Conservation (phyloP, 2,113 vertebrate genomes). For the Chionomys nivalis region DNA sequence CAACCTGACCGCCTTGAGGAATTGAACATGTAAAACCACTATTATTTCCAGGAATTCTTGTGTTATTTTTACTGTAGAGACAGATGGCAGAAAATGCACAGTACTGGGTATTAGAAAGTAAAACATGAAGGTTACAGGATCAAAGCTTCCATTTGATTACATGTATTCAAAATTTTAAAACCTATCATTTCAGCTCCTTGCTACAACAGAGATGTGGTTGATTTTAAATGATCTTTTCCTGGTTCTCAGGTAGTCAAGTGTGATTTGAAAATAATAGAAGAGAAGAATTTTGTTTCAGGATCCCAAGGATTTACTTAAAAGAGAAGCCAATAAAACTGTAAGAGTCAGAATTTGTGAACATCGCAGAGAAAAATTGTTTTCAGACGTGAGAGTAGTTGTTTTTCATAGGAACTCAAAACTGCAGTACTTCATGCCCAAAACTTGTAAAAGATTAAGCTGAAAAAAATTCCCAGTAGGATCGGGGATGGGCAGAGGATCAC, state of each 20-base stretch:
- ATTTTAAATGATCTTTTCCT: conserved; percentile 45
- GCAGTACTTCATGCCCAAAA: background rate
- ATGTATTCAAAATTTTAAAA: conserved; percentile 47
- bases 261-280: conserved; percentile 56
- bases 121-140: background rate
- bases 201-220: background rate
- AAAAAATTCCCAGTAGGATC: background rate
- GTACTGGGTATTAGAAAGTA: conserved; percentile 33
- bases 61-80: conserved; percentile 49
- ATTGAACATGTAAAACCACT: background rate
- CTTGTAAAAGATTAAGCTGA: background rate
- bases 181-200: conserved; percentile 49
- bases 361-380: background rate
- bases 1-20: background rate
- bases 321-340: background rate
- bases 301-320: background rate
- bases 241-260: background rate
- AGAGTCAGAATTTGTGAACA: background rate
- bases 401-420: background rate
- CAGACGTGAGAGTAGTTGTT: background rate
- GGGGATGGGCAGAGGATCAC: background rate
- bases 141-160: background rate
- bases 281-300: background rate
- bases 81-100: background rate
- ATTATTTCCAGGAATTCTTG: background rate